These are phyloP conservation scores for Astatotilapia flaviijosephi DNA, from an alignment of 2,113 vertebrate genomes.

Conservation along the genomic window DNA sequence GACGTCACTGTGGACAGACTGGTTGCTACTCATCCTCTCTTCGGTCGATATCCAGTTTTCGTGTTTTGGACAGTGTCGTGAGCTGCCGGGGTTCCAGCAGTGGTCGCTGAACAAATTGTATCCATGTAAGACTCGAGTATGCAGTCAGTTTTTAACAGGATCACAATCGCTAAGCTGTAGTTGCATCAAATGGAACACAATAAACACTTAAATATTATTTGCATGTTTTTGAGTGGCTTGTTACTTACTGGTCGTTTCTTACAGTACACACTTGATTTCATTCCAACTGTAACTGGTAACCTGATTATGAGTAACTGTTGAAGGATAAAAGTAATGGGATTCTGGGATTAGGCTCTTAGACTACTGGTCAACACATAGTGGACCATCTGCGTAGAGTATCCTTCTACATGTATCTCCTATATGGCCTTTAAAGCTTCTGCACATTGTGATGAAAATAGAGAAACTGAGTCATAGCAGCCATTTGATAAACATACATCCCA, in stretches of 20 bases:
- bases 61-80: background rate
- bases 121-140: background rate
- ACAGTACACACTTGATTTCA: background rate
- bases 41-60: background rate
- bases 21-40: background rate
- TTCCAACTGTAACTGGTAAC: background rate
- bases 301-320: background rate
- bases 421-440: background rate
- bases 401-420: rapidly evolving
- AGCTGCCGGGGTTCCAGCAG: background rate
- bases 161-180: slow-evolving; percentile 23
- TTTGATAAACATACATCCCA: background rate
- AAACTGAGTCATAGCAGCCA: background rate
- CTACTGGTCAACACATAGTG: background rate
- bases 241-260: background rate
- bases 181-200: slow-evolving; percentile 33
- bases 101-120: background rate
- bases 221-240: background rate
- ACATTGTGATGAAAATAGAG: background rate
- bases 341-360: background rate
- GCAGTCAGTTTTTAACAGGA: slow-evolving; percentile 5
- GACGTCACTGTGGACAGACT: slow-evolving; percentile 26
- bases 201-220: slow-evolving; percentile 43
- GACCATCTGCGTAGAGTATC: rapidly evolving
- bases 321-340: background rate